Percentiles rank a stretch among this genome's conserved stretches.
phyloP scores from a whole-genome alignment of 2,797 vertebrate species.

The Oryzias dopingdopingensis region DNA sequence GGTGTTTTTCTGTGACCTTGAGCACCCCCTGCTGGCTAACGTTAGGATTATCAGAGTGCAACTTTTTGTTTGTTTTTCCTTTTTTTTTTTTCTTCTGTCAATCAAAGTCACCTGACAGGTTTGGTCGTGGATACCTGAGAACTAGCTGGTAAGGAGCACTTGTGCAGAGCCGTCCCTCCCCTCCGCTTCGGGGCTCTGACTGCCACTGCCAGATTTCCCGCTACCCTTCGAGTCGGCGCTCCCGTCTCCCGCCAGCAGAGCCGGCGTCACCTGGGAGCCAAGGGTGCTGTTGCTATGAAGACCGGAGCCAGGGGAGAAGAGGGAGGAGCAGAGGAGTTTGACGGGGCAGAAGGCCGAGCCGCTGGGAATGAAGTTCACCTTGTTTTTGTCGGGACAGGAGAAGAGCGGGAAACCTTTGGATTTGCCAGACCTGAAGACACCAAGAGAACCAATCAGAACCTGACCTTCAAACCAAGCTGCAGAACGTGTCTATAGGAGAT shows the following conservation, averaged over 20 bases:
- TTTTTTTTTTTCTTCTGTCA: slow-evolving; percentile 5
- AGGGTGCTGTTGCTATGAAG: slow-evolving; percentile 64
- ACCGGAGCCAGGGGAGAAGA: slow-evolving; percentile 67
- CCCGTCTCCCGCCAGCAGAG: slow-evolving; percentile 70
- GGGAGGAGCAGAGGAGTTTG: slow-evolving; percentile 88
- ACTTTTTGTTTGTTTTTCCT: slow-evolving; percentile 20
- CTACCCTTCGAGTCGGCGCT: slow-evolving; percentile 34
- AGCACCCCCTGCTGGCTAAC: slow-evolving; percentile 66
- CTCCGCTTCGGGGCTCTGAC: slow-evolving; percentile 52
- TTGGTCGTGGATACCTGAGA: slow-evolving; percentile 57
- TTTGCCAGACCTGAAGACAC: slow-evolving; percentile 81
- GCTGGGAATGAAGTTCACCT: slow-evolving; percentile 96
- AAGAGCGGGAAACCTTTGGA: slow-evolving; percentile 91
- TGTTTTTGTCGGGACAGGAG: slow-evolving; percentile 98
- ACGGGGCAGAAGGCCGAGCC: slow-evolving; percentile 98
- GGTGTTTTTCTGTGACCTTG: slow-evolving; percentile 39
- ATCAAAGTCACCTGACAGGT: slow-evolving; percentile 29
- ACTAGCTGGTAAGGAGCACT: slow-evolving; percentile 64
- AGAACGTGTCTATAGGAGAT: neutral
- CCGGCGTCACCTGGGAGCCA: slow-evolving; percentile 52
- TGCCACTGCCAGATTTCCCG: slow-evolving; percentile 36
- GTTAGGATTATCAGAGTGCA: slow-evolving; percentile 63
- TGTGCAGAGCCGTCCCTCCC: slow-evolving; percentile 67
- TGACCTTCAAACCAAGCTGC: neutral
- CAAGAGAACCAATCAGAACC: slow-evolving; percentile 1